Evolutionary conservation across 1,140 invertebrate genomes (phyloP).

Genomic region (Pseudomyrmex dendroicus): DNA sequence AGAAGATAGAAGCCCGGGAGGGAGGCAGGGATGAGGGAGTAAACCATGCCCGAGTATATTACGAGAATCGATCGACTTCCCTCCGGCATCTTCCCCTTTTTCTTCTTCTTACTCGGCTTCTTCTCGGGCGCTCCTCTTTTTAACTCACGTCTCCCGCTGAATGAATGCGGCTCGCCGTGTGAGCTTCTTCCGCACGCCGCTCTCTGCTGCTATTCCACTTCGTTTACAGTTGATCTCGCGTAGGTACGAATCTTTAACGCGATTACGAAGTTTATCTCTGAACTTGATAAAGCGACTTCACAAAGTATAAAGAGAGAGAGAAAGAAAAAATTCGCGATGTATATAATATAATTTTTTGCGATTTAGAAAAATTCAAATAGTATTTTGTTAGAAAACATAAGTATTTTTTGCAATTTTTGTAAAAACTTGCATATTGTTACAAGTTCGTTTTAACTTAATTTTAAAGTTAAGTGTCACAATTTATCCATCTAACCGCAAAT

Average conservation of each 20-base stretch:
- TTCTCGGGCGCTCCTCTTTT: conserved; percentile 54
- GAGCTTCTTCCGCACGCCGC: conserved; percentile 53
- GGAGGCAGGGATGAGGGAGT: conserved; percentile 33
- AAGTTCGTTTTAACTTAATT: too few relatives aligned
- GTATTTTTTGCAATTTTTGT: too few relatives aligned
- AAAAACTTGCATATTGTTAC: too few relatives aligned
- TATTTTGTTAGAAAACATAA: not conserved
- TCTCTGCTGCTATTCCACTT: conserved; percentile 2
- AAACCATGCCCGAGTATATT: conserved; percentile 71
- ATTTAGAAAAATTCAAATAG: not conserved
- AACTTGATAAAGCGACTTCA: conserved; percentile 33
- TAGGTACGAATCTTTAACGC: conserved; percentile 58
- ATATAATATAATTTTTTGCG: conserved; percentile 20
- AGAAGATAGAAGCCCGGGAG: conserved; percentile 61
- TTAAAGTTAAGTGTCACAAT: too few relatives aligned
- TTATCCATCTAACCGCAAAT: too few relatives aligned
- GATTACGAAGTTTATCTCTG: conserved; percentile 44
- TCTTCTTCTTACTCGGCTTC: conserved; percentile 45
- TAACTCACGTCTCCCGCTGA: conserved; percentile 51
- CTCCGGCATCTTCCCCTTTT: conserved; percentile 57
- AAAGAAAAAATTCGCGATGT: not conserved
- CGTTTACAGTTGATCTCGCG: conserved; percentile 42
- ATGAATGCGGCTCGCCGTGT: conserved; percentile 60
- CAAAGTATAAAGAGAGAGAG: conserved; percentile 5
- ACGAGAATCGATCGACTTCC: conserved; percentile 74